Base-by-base conservation (phyloP, 2,113 vertebrate species). In the Lophura nycthemera region DNA sequence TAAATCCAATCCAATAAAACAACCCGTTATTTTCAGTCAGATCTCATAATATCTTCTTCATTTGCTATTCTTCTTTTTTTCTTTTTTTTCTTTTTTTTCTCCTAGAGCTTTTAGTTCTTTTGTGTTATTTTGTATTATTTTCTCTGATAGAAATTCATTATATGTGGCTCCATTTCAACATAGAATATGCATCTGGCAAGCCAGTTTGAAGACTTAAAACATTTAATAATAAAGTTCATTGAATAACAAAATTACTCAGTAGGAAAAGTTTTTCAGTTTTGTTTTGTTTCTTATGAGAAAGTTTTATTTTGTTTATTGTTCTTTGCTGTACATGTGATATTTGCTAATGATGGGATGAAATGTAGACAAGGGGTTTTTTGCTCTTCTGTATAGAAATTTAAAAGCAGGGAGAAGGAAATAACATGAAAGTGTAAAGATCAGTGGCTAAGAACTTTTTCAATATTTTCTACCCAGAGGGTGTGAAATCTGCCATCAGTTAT, bases 271-370 rank as follows among this genome's bases (percentile, higher is more conserved):
- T 83, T 84, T 85, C 50, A 14, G 19, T 59, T 65, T 73, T 71
- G 2, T 71, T 97, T 95, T 76, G 17, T 48, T 57, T 70, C 24
- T 69, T 59, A 27, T 48, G 30, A 38, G n/a, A 90, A 65, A 45
- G 0, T n/a, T 66, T 45, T 61, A 13, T 1, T 59, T 67, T 27
- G 2, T 64, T 69, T 73, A 32, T 45, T 81, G 2, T 60, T 90
- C 50, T 63, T 60, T 85, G 38, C 42, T 66, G 10, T 6, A 16
- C 15, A 47, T 91, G 6, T 43, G 57, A 76, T 56, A 70, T 42
- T 75, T 90, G 81, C 66, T 95, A 95, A 97, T 52, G 69, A 93
- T 52, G 38, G 75, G 90, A 15, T 64, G 78, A 96, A 88, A 89
- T 85, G 7, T 42, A 84, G 45, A 11, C 63, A 92, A 47, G 65